Conservation (phyloP, 92 coral and sea anemone genomes). For the Palythoa heliodiscus region DNA sequence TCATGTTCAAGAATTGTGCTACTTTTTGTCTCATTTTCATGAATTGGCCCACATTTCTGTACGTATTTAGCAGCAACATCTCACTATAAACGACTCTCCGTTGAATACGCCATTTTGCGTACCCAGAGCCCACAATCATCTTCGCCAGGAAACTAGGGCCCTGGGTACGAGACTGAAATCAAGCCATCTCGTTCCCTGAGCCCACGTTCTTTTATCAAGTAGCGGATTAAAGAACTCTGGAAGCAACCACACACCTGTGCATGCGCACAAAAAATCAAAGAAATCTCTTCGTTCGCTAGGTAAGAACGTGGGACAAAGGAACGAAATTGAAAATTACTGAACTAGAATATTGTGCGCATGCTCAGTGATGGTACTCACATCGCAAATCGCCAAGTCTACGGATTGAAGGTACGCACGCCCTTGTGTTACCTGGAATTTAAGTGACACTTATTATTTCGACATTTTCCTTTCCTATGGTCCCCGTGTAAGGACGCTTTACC, state of each 20-base stretch:
- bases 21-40: no score
- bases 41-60: no score
- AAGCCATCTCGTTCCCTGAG: slow-evolving; percentile 14
- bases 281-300: neutral
- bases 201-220: slow-evolving; percentile 6
- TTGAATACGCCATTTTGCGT: neutral
- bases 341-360: slow-evolving; percentile 17
- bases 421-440: slow-evolving; percentile 37
- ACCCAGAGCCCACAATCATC: neutral
- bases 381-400: slow-evolving; percentile 20
- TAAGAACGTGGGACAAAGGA: slow-evolving; percentile 18
- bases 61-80: neutral
- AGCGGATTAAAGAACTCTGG: neutral
- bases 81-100: neutral
- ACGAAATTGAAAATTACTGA: neutral
- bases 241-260: slow-evolving; percentile 33
- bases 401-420: slow-evolving; percentile 35
- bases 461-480: neutral
- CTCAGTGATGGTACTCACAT: slow-evolving; percentile 44
- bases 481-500: no score
- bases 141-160: slow-evolving; percentile 3
- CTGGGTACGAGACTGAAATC: slow-evolving; percentile 16
- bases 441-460: neutral
- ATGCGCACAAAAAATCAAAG: slow-evolving; percentile 21
- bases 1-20: no score